Evolutionary conservation across 1,140 invertebrate species (phyloP).

Genomic region (Scaptomyza hsui): DNA sequence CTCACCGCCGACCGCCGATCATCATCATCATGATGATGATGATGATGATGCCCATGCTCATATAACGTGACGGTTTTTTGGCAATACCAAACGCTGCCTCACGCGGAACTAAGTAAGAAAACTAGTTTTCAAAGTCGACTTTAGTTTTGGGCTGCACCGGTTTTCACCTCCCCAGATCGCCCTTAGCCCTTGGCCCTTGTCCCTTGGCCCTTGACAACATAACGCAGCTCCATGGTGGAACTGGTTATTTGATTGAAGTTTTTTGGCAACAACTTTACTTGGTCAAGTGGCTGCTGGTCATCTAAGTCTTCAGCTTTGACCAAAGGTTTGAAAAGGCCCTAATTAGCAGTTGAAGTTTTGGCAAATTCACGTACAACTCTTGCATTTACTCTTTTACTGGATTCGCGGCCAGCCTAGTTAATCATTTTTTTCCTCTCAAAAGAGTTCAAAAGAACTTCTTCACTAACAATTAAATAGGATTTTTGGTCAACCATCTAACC

Average conservation of each 20-base stretch:
- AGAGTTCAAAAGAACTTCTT: too few relatives aligned
- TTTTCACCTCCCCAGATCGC: background rate
- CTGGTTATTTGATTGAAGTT: slow-evolving; percentile 70
- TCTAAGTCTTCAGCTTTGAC: slow-evolving; percentile 4
- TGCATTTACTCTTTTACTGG: too few relatives aligned
- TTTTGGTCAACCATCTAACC: background rate
- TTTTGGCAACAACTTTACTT: slow-evolving; percentile 46
- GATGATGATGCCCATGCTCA: slow-evolving; percentile 22
- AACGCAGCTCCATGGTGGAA: slow-evolving; percentile 18
- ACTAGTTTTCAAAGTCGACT: slow-evolving; percentile 37
- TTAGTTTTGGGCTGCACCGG: slow-evolving; percentile 12
- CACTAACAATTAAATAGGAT: too few relatives aligned
- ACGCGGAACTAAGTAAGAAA: slow-evolving; percentile 51
- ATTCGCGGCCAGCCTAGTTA: too few relatives aligned
- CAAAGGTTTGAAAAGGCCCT: slow-evolving; percentile 5
- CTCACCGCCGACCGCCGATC: background rate
- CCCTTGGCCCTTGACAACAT: background rate
- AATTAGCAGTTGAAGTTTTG: slow-evolving; percentile 13
- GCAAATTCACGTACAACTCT: background rate
- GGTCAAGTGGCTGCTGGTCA: slow-evolving; percentile 8
- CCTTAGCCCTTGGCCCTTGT: background rate
- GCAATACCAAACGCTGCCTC: slow-evolving; percentile 10
- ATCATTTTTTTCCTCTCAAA: too few relatives aligned
- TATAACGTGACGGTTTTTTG: slow-evolving; percentile 52
- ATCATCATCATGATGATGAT: too few relatives aligned